Conservation (phyloP, 2,797 vertebrate species). For the Liasis olivaceus region DNA sequence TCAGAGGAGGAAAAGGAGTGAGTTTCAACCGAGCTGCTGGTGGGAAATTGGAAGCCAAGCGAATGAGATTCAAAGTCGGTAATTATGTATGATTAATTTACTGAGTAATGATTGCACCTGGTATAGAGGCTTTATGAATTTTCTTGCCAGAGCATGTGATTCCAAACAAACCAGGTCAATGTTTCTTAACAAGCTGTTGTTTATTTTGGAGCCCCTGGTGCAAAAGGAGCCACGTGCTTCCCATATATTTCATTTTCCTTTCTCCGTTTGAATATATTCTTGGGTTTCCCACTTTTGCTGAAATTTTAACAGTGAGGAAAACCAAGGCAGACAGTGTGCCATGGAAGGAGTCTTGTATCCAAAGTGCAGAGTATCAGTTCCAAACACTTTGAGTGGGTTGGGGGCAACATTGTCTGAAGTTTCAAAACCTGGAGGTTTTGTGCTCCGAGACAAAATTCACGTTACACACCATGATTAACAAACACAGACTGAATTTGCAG, state of each 20-base stretch:
- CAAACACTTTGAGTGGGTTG: neutral
- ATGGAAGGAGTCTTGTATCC: neutral
- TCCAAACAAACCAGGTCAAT: conserved; percentile 40
- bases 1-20: neutral
- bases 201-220: conserved; percentile 15
- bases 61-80: conserved; percentile 68
- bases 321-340: neutral
- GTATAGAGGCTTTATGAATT: conserved; percentile 59
- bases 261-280: neutral
- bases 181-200: conserved; percentile 37
- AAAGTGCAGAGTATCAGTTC: neutral
- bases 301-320: neutral
- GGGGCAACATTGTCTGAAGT: neutral
- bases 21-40: conserved; percentile 56
- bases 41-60: conserved; percentile 68
- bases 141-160: conserved; percentile 46
- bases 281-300: neutral
- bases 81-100: conserved; percentile 74
- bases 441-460: neutral
- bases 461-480: neutral
- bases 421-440: neutral
- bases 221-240: neutral
- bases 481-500: neutral
- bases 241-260: neutral
- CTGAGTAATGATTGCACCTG: conserved; percentile 72